Percentiles rank a stretch among this genome's conserved stretches.
Conservation (phyloP, 2,113 vertebrate species). For the Sebastes fasciatus region DNA sequence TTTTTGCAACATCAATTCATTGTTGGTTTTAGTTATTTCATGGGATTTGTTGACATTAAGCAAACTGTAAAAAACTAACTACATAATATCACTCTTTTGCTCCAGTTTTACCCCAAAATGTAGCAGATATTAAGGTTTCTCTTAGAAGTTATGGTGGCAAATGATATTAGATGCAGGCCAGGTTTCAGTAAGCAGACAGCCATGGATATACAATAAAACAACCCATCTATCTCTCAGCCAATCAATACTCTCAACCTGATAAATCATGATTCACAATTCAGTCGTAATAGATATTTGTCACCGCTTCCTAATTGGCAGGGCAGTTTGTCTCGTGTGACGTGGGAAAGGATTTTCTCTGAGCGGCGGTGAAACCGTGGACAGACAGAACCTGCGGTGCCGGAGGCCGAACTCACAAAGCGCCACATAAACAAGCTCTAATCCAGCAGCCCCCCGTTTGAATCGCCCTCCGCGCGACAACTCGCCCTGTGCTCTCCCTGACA, state of each 20-base stretch:
- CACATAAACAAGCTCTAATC: slow-evolving; percentile 62
- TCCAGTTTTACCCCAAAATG: neutral
- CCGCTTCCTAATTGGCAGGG: slow-evolving; percentile 45
- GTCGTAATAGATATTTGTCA: slow-evolving; percentile 12
- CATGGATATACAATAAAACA: neutral
- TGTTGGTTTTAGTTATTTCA: neutral
- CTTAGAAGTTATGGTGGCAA: neutral
- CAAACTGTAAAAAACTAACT: neutral
- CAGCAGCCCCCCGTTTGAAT: slow-evolving; percentile 75
- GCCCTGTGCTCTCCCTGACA: slow-evolving; percentile 87
- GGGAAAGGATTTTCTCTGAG: neutral
- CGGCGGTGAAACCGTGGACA: neutral
- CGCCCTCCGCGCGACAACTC: slow-evolving; percentile 61
- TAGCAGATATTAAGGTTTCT: neutral
- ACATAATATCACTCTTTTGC: neutral
- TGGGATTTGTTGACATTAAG: neutral
- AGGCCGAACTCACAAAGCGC: slow-evolving; percentile 21
- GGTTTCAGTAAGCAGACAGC: neutral
- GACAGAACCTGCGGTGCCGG: neutral
- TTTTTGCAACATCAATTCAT: neutral
- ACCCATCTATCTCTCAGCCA: neutral
- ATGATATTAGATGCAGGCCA: neutral
- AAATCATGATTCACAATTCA: slow-evolving; percentile 18
- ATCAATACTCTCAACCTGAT: slow-evolving; percentile 26
- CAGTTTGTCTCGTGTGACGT: slow-evolving; percentile 47